phyloP scores from a whole-genome alignment of 2,113 vertebrate genomes.

The Chaetura pelagica region DNA sequence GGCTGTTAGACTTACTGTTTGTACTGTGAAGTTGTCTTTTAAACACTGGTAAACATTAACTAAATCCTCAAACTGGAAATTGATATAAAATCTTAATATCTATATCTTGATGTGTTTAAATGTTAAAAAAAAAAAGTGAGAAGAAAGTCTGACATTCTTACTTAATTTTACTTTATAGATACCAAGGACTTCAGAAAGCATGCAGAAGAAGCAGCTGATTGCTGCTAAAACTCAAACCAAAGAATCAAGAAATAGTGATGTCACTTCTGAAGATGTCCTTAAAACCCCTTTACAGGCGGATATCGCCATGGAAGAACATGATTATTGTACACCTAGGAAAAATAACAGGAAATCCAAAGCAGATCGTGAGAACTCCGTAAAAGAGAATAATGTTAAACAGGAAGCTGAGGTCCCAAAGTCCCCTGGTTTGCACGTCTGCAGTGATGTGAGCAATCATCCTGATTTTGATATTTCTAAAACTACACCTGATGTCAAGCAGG shows the following conservation, averaged over 20 bases:
- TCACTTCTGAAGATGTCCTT: conserved; percentile 41
- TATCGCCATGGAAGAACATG: conserved; percentile 76
- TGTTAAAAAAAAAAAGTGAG: background rate
- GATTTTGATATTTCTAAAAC: background rate
- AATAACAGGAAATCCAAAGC: conserved; percentile 22
- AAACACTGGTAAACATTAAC: background rate
- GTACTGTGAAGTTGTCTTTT: background rate
- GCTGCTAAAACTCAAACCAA: conserved; percentile 54
- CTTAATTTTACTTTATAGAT: conserved; percentile 58
- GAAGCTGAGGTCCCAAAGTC: background rate
- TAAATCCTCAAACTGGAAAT: background rate
- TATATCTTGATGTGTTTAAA: background rate
- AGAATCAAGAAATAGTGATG: conserved; percentile 49
- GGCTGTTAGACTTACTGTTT: background rate
- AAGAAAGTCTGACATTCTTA: background rate
- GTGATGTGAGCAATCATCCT: background rate
- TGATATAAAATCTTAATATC: background rate
- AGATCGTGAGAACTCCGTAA: background rate
- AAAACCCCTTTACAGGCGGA: conserved; percentile 27
- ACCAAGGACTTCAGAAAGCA: conserved; percentile 61
- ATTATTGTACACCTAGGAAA: conserved; percentile 74
- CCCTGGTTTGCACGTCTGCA: background rate
- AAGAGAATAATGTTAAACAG: background rate
- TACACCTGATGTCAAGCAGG: background rate
- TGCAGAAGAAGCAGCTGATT: conserved; percentile 51